A percentile compares a stretch with the other conserved stretches of the same genome.
Evolutionary conservation across 1,140 invertebrate genomes (phyloP).

Genomic region (Telenomus remus): DNA sequence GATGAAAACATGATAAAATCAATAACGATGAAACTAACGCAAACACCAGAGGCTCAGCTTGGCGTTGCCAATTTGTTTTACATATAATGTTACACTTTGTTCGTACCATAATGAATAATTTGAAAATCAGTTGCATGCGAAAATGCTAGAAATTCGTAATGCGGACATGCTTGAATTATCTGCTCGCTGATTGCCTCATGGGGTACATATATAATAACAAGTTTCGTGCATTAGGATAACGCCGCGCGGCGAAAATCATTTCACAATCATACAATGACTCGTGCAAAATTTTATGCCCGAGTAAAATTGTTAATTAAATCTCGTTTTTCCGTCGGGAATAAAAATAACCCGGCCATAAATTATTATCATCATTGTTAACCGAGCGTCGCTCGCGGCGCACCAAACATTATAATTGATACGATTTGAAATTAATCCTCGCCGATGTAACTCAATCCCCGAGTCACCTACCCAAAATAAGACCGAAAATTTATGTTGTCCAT

Average conservation of each 20-base stretch:
- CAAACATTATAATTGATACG: too few species aligned
- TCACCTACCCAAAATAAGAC: too few species aligned
- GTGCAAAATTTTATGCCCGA: constrained; percentile 16
- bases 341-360: too few species aligned
- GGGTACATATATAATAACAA: constrained; percentile 41
- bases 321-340: too few species aligned
- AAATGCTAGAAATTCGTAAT: constrained; percentile 35
- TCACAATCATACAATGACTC: constrained; percentile 24
- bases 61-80: constrained; percentile 15
- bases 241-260: constrained; percentile 15
- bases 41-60: too few species aligned
- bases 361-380: too few species aligned
- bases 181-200: constrained; percentile 34
- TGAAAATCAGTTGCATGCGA: constrained; percentile 21
- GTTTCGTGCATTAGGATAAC: constrained; percentile 35
- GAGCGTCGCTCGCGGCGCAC: too few species aligned
- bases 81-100: constrained; percentile 32
- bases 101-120: constrained; percentile 30
- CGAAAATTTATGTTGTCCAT: neutral
- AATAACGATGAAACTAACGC: too few species aligned
- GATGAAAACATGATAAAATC: too few species aligned
- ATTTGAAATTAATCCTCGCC: too few species aligned
- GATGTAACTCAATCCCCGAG: too few species aligned
- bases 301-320: constrained; percentile 5
- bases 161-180: constrained; percentile 48